Evolutionary conservation across 2,113 vertebrate genomes (phyloP).

Genomic region (Rhabdornis inornatus): DNA sequence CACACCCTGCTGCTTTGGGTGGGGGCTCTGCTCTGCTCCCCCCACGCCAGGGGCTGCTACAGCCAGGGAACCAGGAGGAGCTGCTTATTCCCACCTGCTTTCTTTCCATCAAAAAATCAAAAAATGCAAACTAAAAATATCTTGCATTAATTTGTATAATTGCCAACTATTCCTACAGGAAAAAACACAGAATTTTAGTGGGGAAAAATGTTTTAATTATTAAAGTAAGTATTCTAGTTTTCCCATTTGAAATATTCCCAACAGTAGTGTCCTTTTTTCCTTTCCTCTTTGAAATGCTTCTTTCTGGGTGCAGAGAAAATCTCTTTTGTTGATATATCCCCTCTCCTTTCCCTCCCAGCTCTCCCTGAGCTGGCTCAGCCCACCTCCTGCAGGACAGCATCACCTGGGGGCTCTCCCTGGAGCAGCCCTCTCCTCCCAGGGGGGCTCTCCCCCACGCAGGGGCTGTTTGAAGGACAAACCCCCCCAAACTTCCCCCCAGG

Average conservation of each 20-base stretch:
- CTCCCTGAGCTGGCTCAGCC: neutral
- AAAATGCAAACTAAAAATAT: neutral
- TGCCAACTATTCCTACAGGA: neutral
- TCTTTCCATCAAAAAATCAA: neutral
- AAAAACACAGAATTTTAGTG: neutral
- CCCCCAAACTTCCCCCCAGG: neutral
- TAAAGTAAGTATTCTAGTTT: neutral
- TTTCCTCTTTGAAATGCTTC: neutral
- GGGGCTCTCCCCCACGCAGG: neutral
- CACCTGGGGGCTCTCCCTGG: neutral
- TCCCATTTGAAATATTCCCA: neutral
- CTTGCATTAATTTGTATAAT: conserved; percentile 12
- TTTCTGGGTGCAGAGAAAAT: neutral
- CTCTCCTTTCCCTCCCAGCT: neutral
- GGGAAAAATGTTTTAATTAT: neutral
- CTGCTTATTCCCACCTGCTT: neutral
- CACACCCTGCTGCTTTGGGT: accelerated
- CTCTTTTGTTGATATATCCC: neutral
- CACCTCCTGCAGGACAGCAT: neutral
- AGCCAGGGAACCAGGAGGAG: neutral
- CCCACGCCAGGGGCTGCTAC: accelerated
- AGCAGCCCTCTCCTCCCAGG: neutral
- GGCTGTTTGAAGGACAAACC: neutral
- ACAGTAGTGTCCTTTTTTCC: neutral
- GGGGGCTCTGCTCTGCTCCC: neutral